Percentiles rank a stretch among this genome's conserved stretches.
Conservation (phyloP, 2,797 vertebrate species). For the Pseudomugil tenellus region DNA sequence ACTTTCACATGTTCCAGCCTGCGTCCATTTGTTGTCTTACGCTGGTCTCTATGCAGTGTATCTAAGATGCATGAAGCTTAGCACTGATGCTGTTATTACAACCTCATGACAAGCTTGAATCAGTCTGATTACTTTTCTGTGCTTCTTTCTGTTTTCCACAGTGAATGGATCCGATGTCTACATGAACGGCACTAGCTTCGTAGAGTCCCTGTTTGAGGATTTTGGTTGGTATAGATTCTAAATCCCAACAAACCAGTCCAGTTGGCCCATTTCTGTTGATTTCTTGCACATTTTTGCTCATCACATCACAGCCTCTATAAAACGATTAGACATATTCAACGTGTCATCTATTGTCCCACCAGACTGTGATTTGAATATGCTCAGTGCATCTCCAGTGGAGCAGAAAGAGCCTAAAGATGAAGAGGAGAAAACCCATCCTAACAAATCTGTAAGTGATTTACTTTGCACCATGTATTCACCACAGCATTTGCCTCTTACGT, state of each 20-base stretch:
- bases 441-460: conserved; percentile 77
- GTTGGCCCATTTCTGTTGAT: background rate
- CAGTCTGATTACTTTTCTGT: conserved; percentile 31
- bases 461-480: background rate
- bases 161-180: conserved; percentile 91
- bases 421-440: conserved; percentile 66
- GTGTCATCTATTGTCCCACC: conserved; percentile 33
- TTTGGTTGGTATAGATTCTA: conserved; percentile 84
- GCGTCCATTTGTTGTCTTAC: conserved; percentile 1
- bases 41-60: background rate
- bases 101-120: background rate
- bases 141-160: conserved; percentile 63
- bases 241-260: background rate
- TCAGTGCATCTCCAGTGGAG: conserved; percentile 90
- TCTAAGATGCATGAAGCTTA: conserved; percentile 2
- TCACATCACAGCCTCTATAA: background rate
- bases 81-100: background rate
- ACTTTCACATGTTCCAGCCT: conserved; percentile 11
- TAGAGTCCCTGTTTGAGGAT: conserved; percentile 96
- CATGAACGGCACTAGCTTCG: conserved; percentile 97
- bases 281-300: background rate
- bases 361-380: conserved; percentile 94
- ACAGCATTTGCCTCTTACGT: background rate
- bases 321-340: background rate
- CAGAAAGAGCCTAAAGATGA: conserved; percentile 79